Evolutionary conservation across 2,113 vertebrate species (phyloP).

Genomic region (Lota lota): DNA sequence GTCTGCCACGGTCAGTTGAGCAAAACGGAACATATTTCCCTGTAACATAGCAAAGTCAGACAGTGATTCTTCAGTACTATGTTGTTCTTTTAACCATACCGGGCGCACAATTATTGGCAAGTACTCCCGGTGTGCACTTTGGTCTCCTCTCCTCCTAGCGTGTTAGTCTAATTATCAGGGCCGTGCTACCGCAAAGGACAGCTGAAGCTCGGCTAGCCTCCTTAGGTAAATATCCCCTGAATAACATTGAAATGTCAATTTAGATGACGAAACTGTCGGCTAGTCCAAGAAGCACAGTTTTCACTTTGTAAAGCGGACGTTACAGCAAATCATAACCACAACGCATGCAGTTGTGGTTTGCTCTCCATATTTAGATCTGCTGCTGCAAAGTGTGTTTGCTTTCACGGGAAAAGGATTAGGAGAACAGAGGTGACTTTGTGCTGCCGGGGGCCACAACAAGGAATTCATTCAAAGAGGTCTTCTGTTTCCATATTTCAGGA

Average conservation of each 20-base stretch:
- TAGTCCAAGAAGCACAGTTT: too few species aligned
- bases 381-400: conserved; percentile 30
- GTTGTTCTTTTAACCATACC: too few species aligned
- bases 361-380: conserved; percentile 33
- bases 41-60: not conserved
- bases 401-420: conserved; percentile 59
- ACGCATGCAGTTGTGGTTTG: conserved; percentile 15
- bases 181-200: too few species aligned
- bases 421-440: conserved; percentile 66
- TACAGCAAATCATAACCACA: too few species aligned
- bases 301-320: conserved; percentile 1
- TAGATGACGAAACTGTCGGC: not conserved
- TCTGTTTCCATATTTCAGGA: conserved; percentile 26
- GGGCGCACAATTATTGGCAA: too few species aligned
- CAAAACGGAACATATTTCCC: not conserved
- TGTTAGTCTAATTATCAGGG: too few species aligned
- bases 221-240: too few species aligned
- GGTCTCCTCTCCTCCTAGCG: too few species aligned
- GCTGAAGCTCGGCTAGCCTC: too few species aligned
- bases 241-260: not conserved
- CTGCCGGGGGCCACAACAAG: conserved; percentile 32
- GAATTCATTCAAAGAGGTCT: conserved; percentile 42
- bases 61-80: too few species aligned
- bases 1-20: conserved; percentile 11
- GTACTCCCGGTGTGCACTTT: too few species aligned